Evolutionary conservation across 2,888 invertebrate genomes (phyloP), one percentile per base, ranked within the genome.

Genomic region (Drosophila anceps): DNA sequence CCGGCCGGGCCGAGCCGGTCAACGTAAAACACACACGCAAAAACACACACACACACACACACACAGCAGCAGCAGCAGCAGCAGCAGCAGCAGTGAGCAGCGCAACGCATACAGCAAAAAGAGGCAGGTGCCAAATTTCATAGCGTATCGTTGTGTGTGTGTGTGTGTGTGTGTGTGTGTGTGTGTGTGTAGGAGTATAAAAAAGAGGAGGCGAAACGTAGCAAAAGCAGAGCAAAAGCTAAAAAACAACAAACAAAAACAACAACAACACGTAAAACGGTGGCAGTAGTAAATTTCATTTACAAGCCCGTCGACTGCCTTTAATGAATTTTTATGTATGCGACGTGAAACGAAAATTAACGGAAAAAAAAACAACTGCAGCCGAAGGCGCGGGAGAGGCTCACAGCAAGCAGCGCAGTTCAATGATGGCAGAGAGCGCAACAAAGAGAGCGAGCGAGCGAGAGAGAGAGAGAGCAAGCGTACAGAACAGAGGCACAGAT

Each of bases 221-320:
- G 62, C 53, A 63, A 65, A 76, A 69, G 55, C 65, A 55, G 44
- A 69, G 60, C 69, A 73, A 61, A 58, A 64, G 37, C 61, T 58
- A 48, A 69, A 57, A 46, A 27, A 24, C 24, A 24, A 24, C 2
- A 44, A 53, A 76, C n/a, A n/a, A n/a, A n/a, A n/a, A n/a, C n/a
- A n/a, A n/a, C n/a, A n/a, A 81, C 54, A 73, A 69, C 59, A 71
- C 62, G 72, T 67, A 78, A 80, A 88, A 85, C 82, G 90, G 86
- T 82, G 85, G 85, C 88, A 88, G 90, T 90, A 88, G 90, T 90
- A 88, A 85, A 85, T 88, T 80, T 88, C 77, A 90, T 90, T 90
- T 90, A 88, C 86, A 79, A 88, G 70, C 58, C 60, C 31, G 73
- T 61, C 67, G 66, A 74, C 76, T 66, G 69, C 69, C 84, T 84